Conservation (phyloP, 64 coral and sea anemone species). For the Orbicella faveolata region DNA sequence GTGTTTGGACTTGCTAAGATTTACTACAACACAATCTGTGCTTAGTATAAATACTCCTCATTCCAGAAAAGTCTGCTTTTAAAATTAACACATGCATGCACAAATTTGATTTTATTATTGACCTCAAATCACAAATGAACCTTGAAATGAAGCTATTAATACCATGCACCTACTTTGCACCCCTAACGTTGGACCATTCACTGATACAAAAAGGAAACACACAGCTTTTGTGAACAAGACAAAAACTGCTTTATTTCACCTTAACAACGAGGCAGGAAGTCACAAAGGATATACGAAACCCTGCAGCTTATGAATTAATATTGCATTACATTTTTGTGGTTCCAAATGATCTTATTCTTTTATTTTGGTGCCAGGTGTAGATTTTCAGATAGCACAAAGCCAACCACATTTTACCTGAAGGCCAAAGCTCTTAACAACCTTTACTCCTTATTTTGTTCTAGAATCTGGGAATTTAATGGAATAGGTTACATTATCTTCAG, state of each 20-base stretch:
- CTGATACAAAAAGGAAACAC: neutral
- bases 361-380: neutral
- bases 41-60: neutral
- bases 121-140: neutral
- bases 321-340: slow-evolving; percentile 31
- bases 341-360: neutral
- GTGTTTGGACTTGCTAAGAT: neutral
- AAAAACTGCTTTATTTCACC: neutral
- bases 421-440: neutral
- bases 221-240: slow-evolving; percentile 18
- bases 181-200: neutral
- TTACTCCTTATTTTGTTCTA: neutral
- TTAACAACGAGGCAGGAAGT: neutral
- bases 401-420: neutral
- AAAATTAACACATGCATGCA: too few relatives aligned
- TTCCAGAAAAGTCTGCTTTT: neutral
- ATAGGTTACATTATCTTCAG: too few relatives aligned
- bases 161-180: neutral
- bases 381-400: neutral
- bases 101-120: neutral
- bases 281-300: slow-evolving; percentile 13
- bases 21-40: neutral
- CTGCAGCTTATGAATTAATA: neutral
- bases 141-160: neutral
- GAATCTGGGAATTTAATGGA: neutral